phyloP scores from a whole-genome alignment of 2,113 vertebrate species.

The Pungitius pungitius region DNA sequence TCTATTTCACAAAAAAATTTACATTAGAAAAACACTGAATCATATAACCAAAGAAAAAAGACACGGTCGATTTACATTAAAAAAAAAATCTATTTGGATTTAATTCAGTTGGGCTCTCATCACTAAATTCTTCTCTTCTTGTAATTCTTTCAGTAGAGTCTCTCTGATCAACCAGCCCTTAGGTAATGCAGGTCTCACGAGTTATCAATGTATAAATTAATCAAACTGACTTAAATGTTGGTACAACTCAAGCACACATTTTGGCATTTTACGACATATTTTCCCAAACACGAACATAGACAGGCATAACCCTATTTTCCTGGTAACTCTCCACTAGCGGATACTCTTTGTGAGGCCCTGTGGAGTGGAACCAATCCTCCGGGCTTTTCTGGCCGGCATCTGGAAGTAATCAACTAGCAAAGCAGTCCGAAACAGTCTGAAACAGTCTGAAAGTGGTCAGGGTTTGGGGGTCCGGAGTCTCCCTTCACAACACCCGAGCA shows the following conservation, averaged over 20 bases:
- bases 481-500: background rate
- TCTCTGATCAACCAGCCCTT: constrained; percentile 1
- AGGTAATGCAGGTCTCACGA: background rate
- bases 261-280: constrained; percentile 23
- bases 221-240: constrained; percentile 1
- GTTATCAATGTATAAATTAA: constrained; percentile 9
- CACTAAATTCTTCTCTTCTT: background rate
- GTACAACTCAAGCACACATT: background rate
- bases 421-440: constrained; percentile 27
- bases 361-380: constrained; percentile 36
- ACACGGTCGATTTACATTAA: background rate
- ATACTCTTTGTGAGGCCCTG: constrained; percentile 24
- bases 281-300: constrained; percentile 1
- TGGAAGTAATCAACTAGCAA: constrained; percentile 60
- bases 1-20: background rate
- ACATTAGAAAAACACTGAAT: background rate
- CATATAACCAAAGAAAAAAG: background rate
- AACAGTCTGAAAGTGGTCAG: constrained; percentile 39
- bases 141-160: background rate
- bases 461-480: constrained; percentile 12
- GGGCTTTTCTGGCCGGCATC: constrained; percentile 52
- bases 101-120: background rate
- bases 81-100: background rate
- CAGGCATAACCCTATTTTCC: background rate
- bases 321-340: constrained; percentile 23